Base-by-base conservation (phyloP, 1,140 invertebrate genomes). In the Apolygus lucorum region DNA sequence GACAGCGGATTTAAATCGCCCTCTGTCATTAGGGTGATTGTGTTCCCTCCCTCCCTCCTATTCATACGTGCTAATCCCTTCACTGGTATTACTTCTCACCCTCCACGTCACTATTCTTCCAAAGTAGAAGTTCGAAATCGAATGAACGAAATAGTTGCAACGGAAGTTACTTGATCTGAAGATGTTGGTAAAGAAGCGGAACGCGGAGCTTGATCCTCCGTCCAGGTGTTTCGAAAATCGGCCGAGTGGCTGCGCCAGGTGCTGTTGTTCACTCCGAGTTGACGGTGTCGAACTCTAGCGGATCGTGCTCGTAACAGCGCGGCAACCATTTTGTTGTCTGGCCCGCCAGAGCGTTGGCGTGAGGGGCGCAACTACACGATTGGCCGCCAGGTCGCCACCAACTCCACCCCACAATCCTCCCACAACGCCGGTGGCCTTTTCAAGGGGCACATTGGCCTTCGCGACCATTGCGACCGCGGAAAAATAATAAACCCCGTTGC, bases 251-350 rank as follows among this genome's bases (percentile, higher is more conserved):
- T n/a, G n/a, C n/a, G n/a, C n/a, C n/a, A n/a, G n/a, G n/a, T n/a
- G n/a, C n/a, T n/a, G n/a, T n/a, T n/a, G n/a, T n/a, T n/a, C n/a
- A n/a, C n/a, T n/a, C n/a, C n/a, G n/a, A n/a, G n/a, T n/a, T n/a
- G n/a, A n/a, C n/a, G n/a, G n/a, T n/a, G 26, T 26, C 24, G 24
- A 65, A 8, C 13, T 29, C 63, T 65, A 65, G 52, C 13, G n/a
- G 27, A 27, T 1, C 0, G 1, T 13, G 52, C 24, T 27, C 27
- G n/a, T 28, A 22, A 17, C 54, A 24, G 22, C n/a, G n/a, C 8
- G 52, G 26, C 25, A 29, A 62, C 67, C 67, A 68, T 68, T 68
- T 68, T 68, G 67, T 52, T 52, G 34, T 49, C 17, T 28, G 62
- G 54, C 63, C 29, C 24, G 29, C n/a, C n/a, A 42, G 67, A 59